These are phyloP conservation scores for Phyto melanocephala DNA, from an alignment of 2,888 invertebrate genomes.

Conservation along the genomic window DNA sequence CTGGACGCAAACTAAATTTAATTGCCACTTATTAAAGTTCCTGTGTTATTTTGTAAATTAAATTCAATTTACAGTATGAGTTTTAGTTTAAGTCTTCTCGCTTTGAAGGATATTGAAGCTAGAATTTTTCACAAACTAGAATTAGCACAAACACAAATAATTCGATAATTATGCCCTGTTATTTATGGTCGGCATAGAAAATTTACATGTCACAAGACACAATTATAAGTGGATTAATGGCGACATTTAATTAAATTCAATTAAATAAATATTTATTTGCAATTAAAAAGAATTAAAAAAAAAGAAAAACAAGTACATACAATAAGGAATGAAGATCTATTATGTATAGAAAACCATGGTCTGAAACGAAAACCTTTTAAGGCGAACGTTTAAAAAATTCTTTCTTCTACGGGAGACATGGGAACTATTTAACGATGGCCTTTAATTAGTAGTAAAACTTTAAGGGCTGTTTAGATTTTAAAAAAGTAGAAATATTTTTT, in stretches of 20 bases:
- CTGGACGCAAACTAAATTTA: no score
- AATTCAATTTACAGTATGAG: neutral
- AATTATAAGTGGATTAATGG: slow-evolving; percentile 26
- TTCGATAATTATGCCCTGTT: slow-evolving; percentile 33
- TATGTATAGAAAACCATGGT: neutral
- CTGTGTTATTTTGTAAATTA: slow-evolving; percentile 32
- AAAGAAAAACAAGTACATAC: neutral
- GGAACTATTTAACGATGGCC: neutral
- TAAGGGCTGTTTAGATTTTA: no score
- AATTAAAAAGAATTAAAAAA: neutral
- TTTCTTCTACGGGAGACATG: neutral
- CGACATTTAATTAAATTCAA: slow-evolving; percentile 47
- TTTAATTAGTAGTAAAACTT: neutral
- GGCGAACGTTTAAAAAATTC: slow-evolving; percentile 5
- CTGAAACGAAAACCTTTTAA: neutral
- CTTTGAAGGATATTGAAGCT: slow-evolving; percentile 6
- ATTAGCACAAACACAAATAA: neutral
- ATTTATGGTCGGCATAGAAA: slow-evolving; percentile 40
- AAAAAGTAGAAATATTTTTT: no score
- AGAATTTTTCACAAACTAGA: slow-evolving; percentile 3
- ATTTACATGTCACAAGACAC: slow-evolving; percentile 47
- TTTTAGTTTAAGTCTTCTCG: neutral
- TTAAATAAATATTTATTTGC: slow-evolving; percentile 35
- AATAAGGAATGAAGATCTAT: neutral
- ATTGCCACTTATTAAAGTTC: no score